Conservation (phyloP, 2,113 vertebrate genomes). For the Saguinus midas region DNA sequence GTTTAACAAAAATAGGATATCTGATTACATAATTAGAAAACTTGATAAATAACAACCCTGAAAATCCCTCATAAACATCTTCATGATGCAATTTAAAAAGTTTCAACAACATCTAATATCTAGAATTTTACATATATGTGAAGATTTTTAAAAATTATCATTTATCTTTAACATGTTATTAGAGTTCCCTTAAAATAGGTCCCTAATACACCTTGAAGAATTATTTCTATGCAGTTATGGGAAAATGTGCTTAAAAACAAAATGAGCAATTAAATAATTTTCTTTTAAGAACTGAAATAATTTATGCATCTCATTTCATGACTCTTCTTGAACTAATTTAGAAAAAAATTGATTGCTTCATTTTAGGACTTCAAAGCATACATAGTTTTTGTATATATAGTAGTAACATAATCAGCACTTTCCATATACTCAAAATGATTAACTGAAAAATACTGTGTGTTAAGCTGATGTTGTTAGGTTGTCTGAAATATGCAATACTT, state of each 20-base stretch:
- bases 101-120: neutral
- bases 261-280: neutral
- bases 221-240: neutral
- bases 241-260: neutral
- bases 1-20: neutral
- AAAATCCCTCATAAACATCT: neutral
- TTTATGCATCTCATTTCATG: neutral
- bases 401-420: neutral
- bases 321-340: neutral
- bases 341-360: neutral
- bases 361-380: neutral
- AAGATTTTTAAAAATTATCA: neutral
- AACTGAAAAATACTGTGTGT: neutral
- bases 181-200: neutral
- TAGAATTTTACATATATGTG: neutral
- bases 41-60: neutral
- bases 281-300: neutral
- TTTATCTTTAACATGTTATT: neutral
- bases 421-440: neutral
- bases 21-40: conserved; percentile 12
- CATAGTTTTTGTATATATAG: neutral
- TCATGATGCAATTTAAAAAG: neutral
- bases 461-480: neutral
- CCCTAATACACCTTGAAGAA: neutral
- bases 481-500: neutral